A percentile compares a stretch with the other conserved stretches of the same genome.
phyloP scores from a whole-genome alignment of 2,113 vertebrate species.

The Candoia aspera region DNA sequence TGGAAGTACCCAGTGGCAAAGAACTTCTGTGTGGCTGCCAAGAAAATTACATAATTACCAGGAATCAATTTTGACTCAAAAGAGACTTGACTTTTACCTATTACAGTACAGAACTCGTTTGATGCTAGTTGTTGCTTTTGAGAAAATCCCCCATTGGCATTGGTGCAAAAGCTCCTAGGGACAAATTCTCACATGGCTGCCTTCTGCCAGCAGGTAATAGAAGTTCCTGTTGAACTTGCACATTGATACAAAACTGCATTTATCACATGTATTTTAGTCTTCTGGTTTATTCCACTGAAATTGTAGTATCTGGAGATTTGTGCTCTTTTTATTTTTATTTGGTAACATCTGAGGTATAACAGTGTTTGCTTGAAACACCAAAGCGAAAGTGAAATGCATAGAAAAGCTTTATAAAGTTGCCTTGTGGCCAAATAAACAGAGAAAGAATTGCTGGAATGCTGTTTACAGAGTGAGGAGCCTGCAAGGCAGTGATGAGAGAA shows the following conservation, averaged over 20 bases:
- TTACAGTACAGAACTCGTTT: background rate
- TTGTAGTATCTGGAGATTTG: background rate
- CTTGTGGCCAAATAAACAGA: background rate
- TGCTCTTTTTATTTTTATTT: background rate
- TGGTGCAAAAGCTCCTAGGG: background rate
- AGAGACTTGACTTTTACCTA: background rate
- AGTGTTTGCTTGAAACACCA: background rate
- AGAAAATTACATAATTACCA: background rate
- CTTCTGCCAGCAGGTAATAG: background rate
- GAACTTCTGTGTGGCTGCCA: background rate
- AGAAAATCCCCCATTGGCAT: background rate
- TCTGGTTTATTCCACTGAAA: background rate
- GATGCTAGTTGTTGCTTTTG: background rate
- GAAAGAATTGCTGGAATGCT: background rate
- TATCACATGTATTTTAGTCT: background rate
- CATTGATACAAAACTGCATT: background rate
- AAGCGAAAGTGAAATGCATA: background rate
- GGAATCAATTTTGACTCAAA: background rate
- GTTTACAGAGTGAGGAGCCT: background rate
- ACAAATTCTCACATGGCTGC: background rate
- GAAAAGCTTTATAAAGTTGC: background rate
- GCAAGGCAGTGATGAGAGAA: background rate
- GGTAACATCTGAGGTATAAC: background rate
- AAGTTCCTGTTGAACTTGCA: background rate
- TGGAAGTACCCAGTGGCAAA: background rate